Evolutionary conservation across 1,140 invertebrate genomes (phyloP).

Genomic region (Trichoplusia ni): DNA sequence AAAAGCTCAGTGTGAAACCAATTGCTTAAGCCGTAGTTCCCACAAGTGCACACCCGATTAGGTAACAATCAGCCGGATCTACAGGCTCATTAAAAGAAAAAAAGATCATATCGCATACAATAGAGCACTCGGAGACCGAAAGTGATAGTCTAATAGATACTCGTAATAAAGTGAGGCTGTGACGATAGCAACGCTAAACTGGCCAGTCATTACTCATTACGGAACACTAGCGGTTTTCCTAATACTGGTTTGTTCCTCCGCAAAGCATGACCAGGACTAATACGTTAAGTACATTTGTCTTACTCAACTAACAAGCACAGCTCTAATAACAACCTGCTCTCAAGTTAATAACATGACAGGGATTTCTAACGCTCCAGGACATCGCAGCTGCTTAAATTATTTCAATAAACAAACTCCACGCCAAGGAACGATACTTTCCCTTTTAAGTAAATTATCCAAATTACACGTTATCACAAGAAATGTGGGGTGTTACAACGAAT

Average conservation of each 20-base stretch:
- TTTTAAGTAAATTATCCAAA: constrained; percentile 30
- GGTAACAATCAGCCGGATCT: constrained; percentile 72
- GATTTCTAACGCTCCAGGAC: constrained; percentile 6
- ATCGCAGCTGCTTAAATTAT: neutral
- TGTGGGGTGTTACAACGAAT: constrained; percentile 29
- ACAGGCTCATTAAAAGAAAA: constrained; percentile 68
- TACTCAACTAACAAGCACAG: neutral
- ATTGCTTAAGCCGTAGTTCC: constrained; percentile 57
- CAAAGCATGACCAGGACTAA: neutral
- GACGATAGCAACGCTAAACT: constrained; percentile 56
- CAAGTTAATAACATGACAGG: neutral
- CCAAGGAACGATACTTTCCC: neutral
- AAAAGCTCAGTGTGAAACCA: constrained; percentile 31
- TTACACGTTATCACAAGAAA: constrained; percentile 31
- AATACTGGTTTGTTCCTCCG: constrained; percentile 10
- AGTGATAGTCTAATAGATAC: constrained; percentile 76
- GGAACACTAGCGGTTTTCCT: constrained; percentile 20
- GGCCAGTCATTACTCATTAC: constrained; percentile 49
- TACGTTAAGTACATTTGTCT: no score
- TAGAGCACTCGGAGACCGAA: constrained; percentile 70
- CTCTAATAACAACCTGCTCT: neutral
- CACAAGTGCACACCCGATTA: constrained; percentile 64
- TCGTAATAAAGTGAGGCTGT: constrained; percentile 56
- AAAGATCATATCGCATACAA: constrained; percentile 75
- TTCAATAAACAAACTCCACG: constrained; percentile 6